Evolutionary conservation across 1,140 invertebrate genomes (phyloP), one percentile per base, ranked within the genome.

Genomic region (Cydia amplana): DNA sequence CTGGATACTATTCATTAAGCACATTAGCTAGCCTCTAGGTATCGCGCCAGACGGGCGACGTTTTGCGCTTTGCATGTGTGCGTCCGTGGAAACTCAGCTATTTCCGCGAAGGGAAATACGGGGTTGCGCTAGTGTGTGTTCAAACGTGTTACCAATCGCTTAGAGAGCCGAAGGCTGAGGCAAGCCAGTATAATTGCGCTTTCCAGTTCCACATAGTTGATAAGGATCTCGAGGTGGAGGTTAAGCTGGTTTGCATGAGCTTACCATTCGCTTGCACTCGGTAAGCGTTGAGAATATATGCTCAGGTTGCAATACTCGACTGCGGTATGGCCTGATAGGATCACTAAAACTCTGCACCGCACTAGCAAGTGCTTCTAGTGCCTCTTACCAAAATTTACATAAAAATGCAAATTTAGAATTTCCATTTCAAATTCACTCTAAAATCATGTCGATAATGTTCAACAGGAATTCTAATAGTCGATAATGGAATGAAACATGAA

Each of bases 41-140:
- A 74, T 74, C 75, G 65, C 80, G 65, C 82, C 70, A 77, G 79
- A 80, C 80, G 78, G 80, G 79, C 80, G 79, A 81, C 79, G 80
- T 81, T 74, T 79, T 78, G 76, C 55, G 43, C 64, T 36, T 40
- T 72, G 14, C n/a, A 36, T 74, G 28, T 74, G 74, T 80, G 77
- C 75, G 75, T 78, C 63, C 5, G n/a, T 32, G 65, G n/a, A 70
- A 70, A 70, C 43, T 55, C 43, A 46, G 63, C n/a, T 49, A 77
- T 67, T 43, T 73, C 64, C 74, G 9, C 9, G 49, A 43, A 60
- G 40, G 67, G 10, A 73, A 28, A 25, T 51, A 51, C n/a, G 49
- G 7, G 49, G 49, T 51, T 51, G 65, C 72, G 23, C 25, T 55
- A 77, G 80, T 79, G 78, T 82, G 77, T 9, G 72, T 78, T 46